Evolutionary conservation across 2,797 vertebrate genomes (phyloP), one percentile per base, ranked within the genome.

Genomic region (Labroides dimidiatus): DNA sequence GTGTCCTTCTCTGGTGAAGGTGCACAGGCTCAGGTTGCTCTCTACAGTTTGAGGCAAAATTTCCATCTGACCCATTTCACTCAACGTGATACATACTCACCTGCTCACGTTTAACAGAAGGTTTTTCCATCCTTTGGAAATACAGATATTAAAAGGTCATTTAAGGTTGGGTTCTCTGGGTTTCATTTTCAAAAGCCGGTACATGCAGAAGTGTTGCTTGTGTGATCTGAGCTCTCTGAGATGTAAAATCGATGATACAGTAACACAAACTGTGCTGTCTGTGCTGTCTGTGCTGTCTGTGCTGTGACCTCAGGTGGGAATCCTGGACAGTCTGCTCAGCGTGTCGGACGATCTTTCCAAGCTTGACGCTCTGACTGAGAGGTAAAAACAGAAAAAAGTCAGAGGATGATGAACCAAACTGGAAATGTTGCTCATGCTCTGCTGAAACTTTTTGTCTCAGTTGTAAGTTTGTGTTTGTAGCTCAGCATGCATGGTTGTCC

Each of bases 301-400:
- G 49, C 55, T 20, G 43, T 82, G 75, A 75, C 62, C 59, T 62
- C 76, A 99, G 97, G 96, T 99, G 89, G 98, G 97, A 77, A 96
- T 96, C 54, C 90, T 99, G 91, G 97, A 99, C 89, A 93, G 95
- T 69, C 93, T 99, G 45, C 93, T 99, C 64, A 92, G 93, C 63
- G 94, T 97, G 78, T 96, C 96, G 39, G 97, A 99, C 84, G 95
- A 98, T 75, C 91, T 99, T 87, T 94, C 93, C 86, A 95, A 93
- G 89, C 94, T 98, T 1, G 97, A 99, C 93, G 87, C 77, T 68
- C 93, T 94, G 85, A 93, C 95, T 87, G 97, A 99, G 93, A 95
- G 96, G 98, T 99, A 95, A 95, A 84, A 39, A 93, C 82, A 50
- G 42, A 56, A 42, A 20, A 27, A 27, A 21, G 3, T 39, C 49